Base-by-base conservation (phyloP, 2,113 vertebrate species). In the Conger conger region DNA sequence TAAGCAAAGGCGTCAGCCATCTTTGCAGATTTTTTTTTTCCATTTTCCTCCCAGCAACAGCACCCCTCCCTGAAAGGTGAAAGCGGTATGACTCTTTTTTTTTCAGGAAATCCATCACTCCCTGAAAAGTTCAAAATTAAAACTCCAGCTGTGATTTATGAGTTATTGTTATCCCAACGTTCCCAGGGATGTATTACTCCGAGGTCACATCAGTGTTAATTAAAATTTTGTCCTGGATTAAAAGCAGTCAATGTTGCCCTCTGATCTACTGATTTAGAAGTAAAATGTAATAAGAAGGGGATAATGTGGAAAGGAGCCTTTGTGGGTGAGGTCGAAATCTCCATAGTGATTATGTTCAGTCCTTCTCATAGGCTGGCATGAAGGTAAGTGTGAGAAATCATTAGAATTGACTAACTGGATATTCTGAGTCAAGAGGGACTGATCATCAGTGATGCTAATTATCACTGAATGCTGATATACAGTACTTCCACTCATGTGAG, bases 191-290 rank as follows among this genome's bases (percentile, higher is more conserved):
- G 90, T 92, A 91, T 92, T 88, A 37, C 89, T 37, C 37, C 33
- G 87, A 89, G 92, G 92, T 93, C 91, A 91, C 89, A 90, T 90
- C 89, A 84, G 92, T 94, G 94, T 95, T 94, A 94, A 94, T 95
- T 93, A 94, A 93, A 93, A 93, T 93, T 91, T 93, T 89, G 92
- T 91, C 89, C 89, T 80, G 88, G 94, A 94, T 94, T 94, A 94
- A 94, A 92, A 93, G 92, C 90, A 91, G 93, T 93, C 92, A 93
- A 92, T 92, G 90, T 89, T 86, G 90, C 90, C 91, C 92, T 90
- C 89, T 93, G 93, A 93, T 93, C 91, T 90, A 90, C 82, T 86
- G 91, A 92, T 93, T 92, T 90, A 91, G 87, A 91, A 85, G 90
- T 91, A 93, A 93, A 92, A 91, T 92, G 91, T 93, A 93, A 93